phyloP scores from a whole-genome alignment of 1,140 invertebrate species.

The Aleiodes sp. region DNA sequence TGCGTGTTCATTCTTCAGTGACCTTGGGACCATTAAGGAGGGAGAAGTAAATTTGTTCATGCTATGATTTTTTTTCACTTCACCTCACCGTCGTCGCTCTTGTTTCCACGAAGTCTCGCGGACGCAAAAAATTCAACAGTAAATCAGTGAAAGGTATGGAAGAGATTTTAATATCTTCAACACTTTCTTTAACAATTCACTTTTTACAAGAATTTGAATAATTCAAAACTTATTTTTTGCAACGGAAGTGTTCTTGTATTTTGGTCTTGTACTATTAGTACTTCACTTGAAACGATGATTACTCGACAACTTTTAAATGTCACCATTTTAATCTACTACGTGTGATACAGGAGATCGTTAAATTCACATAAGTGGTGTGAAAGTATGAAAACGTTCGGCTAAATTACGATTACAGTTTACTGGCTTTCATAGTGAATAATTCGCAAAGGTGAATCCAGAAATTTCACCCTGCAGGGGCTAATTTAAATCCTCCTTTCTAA shows the following conservation, averaged over 20 bases:
- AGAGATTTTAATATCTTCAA: conserved; percentile 13
- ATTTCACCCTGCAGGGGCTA: no score
- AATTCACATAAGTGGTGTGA: no score
- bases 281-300: not conserved
- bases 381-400: no score
- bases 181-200: not conserved
- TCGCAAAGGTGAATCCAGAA: no score
- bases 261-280: no score
- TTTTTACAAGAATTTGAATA: not conserved
- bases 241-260: no score
- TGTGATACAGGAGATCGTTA: no score
- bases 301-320: not conserved
- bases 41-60: conserved; percentile 46
- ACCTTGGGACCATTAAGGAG: conserved; percentile 49
- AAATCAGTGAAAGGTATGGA: conserved; percentile 14
- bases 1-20: conserved; percentile 48
- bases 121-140: conserved; percentile 5
- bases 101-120: conserved; percentile 22
- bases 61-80: conserved; percentile 34
- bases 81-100: not conserved
- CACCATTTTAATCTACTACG: not conserved
- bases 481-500: no score
- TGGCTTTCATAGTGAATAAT: no score
- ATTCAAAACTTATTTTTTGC: no score
- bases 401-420: no score